These are phyloP conservation scores for Nipponia nippon DNA, from an alignment of 2,113 vertebrate genomes.

Conservation along the genomic window DNA sequence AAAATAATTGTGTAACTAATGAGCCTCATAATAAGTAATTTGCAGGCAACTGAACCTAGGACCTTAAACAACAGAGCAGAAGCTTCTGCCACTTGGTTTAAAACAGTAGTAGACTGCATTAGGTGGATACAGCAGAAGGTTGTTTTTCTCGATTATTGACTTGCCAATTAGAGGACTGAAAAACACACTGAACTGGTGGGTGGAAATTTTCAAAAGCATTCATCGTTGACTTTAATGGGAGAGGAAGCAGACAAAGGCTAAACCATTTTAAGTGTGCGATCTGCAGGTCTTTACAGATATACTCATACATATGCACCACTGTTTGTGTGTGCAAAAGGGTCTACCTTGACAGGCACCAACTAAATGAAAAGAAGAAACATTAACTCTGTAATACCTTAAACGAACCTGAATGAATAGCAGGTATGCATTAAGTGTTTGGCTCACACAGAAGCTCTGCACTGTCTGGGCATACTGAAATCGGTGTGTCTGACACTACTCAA, in stretches of 20 bases:
- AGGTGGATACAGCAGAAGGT: neutral
- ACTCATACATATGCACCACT: neutral
- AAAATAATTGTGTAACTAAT: neutral
- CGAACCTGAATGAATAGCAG: neutral
- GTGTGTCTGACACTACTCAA: neutral
- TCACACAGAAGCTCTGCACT: neutral
- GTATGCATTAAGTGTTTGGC: neutral
- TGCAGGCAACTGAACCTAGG: neutral
- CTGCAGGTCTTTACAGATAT: neutral
- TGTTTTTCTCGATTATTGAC: neutral
- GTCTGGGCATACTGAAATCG: neutral
- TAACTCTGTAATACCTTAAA: neutral
- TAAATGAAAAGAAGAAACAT: neutral
- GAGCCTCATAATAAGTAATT: neutral
- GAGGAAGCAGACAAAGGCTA: neutral
- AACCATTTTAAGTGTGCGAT: rapidly evolving
- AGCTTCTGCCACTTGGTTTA: neutral
- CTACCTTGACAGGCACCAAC: neutral
- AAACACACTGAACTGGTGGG: neutral
- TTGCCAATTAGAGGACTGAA: neutral
- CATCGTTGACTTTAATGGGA: neutral
- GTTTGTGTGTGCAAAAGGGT: neutral
- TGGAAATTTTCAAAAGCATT: neutral
- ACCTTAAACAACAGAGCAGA: neutral
- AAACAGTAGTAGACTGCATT: neutral